Evolutionary conservation across 2,797 vertebrate genomes (phyloP), one percentile per base, ranked within the genome.

Genomic region (Eremophila alpestris): DNA sequence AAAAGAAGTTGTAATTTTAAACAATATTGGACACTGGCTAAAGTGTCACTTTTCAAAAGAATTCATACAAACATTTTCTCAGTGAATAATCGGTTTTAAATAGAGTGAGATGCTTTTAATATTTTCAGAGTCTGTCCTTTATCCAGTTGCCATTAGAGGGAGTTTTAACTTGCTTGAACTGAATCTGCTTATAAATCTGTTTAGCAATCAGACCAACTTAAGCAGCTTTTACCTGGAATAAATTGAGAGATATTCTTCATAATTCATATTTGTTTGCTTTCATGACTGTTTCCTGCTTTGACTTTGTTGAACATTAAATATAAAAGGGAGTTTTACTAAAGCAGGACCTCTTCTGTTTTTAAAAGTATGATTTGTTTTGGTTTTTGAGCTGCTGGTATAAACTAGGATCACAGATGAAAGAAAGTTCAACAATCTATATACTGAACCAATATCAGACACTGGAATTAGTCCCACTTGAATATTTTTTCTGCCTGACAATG

Each of bases 91-190:
- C 30, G 1, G 11, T 79, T 79, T 94, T 29, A 71, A 75, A 48
- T 18, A 7, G 22, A 58, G 22, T 13, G 30, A 64, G 58, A 59
- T 30, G 12, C 8, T 75, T 68, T 27, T 52, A 5, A 12, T 67
- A 71, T 86, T 89, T 86, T 59, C 32, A 24, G 21, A 16, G 21
- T 43, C 30, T 76, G 55, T 67, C 41, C n/a, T 92, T 84, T 77
- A 63, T 41, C 43, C 30, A 60, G 9, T 69, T 94, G 56, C 94
- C 95, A 8, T 93, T 94, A 96, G 93, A 94, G 94, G 94, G 94
- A 95, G 90, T 89, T 95, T 62, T 67, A 43, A 63, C 67, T 86
- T 36, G n/a, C 14, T 56, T 52, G 45, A 79, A 6, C 40, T 52
- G 40, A 45, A 76, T 69, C 11, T 56, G 19, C 55, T 62, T 30